Base-by-base conservation (phyloP, 2,113 vertebrate species). In the Pluvialis apricaria region DNA sequence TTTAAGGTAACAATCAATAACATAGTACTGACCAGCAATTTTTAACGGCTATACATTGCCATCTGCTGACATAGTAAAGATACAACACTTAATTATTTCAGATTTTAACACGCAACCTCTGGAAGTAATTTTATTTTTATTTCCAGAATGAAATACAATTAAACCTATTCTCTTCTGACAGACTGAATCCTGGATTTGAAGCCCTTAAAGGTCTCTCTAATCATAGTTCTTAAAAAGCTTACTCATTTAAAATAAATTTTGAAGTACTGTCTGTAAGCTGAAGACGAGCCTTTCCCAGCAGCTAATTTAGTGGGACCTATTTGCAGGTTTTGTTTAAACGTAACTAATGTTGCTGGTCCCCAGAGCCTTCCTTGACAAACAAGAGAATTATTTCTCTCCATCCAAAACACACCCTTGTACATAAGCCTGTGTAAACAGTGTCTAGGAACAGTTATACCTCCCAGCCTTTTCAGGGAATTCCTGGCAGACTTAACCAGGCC, bases 31-130 rank as follows among this genome's bases (percentile, higher is more conserved):
- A 64, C 24, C 38, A 60, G 22, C 19, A 62, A 4, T n/a, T 42
- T 79, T 82, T 61, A 90, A 68, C 42, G 92, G 89, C 42, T 73
- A 55, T 49, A 92, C 45, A 92, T 76, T 89, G 95, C 95, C 96
- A 97, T 60, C 97, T 97, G 78, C 91, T 75, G 84, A 44, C 69
- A 36, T 11, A 51, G 36, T 36, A 49, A 65, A 86, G 55, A 60
- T 10, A 81, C 32, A 78, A 52, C 86, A 26, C 34, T 52, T 34
- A 55, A 71, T 66, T 61, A 65, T 22, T 34, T 61, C 61, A 47
- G 28, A 47, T 6, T 6, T 21, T 13, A 70, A 60, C 13, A n/a
- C 0, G 8, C 22, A 62, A 8, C 38, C 11, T 65, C 44, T 40
- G 25, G 24, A 73, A 77, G 13, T 29, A 68, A 80, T 36, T 70